These are phyloP conservation scores for Caenorhabditis plicata DNA, from an alignment of 2,888 invertebrate genomes.

Conservation along the genomic window DNA sequence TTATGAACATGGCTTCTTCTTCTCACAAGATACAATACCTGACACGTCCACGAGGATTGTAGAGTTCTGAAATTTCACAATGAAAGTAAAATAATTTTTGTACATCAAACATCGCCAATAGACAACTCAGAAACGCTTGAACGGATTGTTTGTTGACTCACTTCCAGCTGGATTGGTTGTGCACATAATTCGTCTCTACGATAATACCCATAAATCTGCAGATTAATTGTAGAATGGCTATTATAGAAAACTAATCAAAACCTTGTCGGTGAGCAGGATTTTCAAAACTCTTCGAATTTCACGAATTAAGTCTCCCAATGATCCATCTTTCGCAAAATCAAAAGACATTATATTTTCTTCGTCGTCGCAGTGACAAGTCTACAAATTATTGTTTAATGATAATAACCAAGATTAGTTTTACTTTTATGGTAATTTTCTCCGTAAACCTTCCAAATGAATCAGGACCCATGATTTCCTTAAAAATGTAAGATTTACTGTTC, in stretches of 20 bases:
- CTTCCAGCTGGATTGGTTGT: conserved; percentile 16
- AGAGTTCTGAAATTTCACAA: conserved; percentile 28
- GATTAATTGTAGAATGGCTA: background rate
- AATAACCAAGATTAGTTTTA: too few relatives aligned
- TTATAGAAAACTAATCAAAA: background rate
- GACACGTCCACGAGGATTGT: conserved; percentile 47
- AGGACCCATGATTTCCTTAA: too few relatives aligned
- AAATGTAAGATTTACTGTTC: background rate
- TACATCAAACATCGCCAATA: conserved; percentile 24
- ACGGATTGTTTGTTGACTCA: conserved; percentile 23
- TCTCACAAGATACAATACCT: conserved; percentile 39
- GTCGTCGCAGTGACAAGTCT: conserved; percentile 39
- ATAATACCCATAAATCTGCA: conserved; percentile 51
- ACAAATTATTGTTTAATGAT: background rate
- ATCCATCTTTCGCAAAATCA: conserved; percentile 40
- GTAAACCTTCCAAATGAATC: too few relatives aligned
- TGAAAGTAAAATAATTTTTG: background rate
- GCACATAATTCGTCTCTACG: conserved; percentile 26
- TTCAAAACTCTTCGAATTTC: conserved; percentile 47
- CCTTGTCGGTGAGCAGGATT: conserved; percentile 50
- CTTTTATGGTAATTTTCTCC: too few relatives aligned
- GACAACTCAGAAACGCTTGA: conserved; percentile 15
- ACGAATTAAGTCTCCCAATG: conserved; percentile 47
- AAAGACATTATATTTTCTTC: conserved; percentile 39
- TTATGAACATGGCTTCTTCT: too few relatives aligned